Evolutionary conservation across 2,797 vertebrate genomes (phyloP).

Genomic region (Nyctibius grandis): DNA sequence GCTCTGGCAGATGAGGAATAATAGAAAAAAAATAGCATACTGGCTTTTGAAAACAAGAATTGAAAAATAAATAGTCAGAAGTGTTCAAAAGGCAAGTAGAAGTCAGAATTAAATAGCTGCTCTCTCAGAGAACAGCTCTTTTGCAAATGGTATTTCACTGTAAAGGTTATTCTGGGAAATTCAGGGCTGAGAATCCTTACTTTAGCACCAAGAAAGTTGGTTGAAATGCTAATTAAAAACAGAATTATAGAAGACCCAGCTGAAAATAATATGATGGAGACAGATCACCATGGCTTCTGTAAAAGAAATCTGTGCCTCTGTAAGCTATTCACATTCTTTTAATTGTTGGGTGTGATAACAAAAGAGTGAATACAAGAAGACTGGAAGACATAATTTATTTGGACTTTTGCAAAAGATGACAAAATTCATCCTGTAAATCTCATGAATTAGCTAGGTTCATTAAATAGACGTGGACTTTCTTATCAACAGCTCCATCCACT

Average conservation of each 20-base stretch:
- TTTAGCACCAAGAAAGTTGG: slow-evolving; percentile 39
- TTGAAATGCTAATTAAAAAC: slow-evolving; percentile 49
- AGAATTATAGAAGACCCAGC: slow-evolving; percentile 41
- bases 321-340: slow-evolving; percentile 54
- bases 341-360: slow-evolving; percentile 57
- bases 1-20: not conserved
- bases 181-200: slow-evolving; percentile 3
- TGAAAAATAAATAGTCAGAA: not conserved
- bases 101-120: not conserved
- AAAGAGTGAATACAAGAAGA: slow-evolving; percentile 35
- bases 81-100: not conserved
- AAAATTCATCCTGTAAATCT: slow-evolving; percentile 10
- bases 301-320: slow-evolving; percentile 49
- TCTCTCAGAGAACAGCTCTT: not conserved
- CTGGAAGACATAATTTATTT: slow-evolving; percentile 33
- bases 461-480: not conserved
- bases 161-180: slow-evolving; percentile 56
- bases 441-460: not conserved
- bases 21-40: not conserved
- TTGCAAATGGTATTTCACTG: slow-evolving; percentile 13
- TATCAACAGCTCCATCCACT: not conserved
- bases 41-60: not conserved
- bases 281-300: slow-evolving; percentile 33
- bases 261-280: slow-evolving; percentile 51
- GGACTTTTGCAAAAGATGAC: not conserved